Evolutionary conservation across 2,888 invertebrate species (phyloP).

Genomic region (Aphelenchoides bicaudatus): DNA sequence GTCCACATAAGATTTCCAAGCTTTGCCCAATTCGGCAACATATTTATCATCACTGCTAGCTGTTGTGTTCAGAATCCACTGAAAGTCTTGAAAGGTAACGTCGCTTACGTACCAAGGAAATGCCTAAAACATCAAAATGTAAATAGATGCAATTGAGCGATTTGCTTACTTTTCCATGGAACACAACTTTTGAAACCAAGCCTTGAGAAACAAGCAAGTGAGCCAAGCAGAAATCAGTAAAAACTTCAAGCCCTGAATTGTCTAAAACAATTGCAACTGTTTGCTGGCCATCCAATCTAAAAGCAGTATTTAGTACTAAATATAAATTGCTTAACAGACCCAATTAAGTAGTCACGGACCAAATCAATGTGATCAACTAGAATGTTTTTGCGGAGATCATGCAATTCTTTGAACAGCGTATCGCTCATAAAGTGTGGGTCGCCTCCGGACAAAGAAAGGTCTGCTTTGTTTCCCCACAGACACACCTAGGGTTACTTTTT

Average conservation of each 20-base stretch:
- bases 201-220: slow-evolving; percentile 71
- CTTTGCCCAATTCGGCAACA: slow-evolving; percentile 28
- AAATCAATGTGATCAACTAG: slow-evolving; percentile 36
- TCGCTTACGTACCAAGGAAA: slow-evolving; percentile 41
- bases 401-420: slow-evolving; percentile 31
- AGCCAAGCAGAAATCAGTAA: slow-evolving; percentile 81
- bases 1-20: slow-evolving; percentile 26
- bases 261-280: slow-evolving; percentile 72
- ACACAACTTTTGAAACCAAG: slow-evolving; percentile 47
- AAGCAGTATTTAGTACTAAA: neutral
- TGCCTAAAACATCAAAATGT: slow-evolving; percentile 16
- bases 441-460: slow-evolving; percentile 80
- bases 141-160: neutral
- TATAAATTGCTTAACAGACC: slow-evolving; percentile 7
- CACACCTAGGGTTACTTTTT: slow-evolving; percentile 63
- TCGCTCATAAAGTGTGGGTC: slow-evolving; percentile 52
- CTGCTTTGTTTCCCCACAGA: slow-evolving; percentile 92
- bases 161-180: slow-evolving; percentile 51
- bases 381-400: slow-evolving; percentile 31
- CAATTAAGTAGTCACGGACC: slow-evolving; percentile 26
- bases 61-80: slow-evolving; percentile 68
- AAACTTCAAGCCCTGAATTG: slow-evolving; percentile 88
- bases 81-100: slow-evolving; percentile 66
- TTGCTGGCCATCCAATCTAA: slow-evolving; percentile 7
- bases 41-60: slow-evolving; percentile 23